Evolutionary conservation across 2,113 vertebrate species (phyloP), one percentile per base, ranked within the genome.

Genomic region (Ochotona princeps): DNA sequence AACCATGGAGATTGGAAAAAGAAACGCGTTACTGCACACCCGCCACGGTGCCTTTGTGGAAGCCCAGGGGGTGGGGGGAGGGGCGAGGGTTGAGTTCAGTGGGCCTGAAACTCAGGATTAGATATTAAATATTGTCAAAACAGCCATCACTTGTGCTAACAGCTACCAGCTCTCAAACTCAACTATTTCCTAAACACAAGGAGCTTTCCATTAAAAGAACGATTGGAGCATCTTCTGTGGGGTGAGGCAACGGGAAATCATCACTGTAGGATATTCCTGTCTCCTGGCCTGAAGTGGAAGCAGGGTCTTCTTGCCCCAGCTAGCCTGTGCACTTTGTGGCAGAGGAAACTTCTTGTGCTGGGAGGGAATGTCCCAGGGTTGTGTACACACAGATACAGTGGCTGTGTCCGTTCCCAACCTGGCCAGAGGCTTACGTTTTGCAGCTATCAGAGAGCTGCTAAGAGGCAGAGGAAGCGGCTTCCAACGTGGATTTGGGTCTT

Each of bases 281-380:
- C 44, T 67, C 54, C 82, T 63, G 87, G 85, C 63, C 51, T 0
- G 0, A 28, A 72, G 78, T 20, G 51, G 73, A 91, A 51, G 57
- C 49, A 63, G 49, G 57, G 3, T 18, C 20, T 91, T 79, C 85
- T 60, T 7, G 21, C 25, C 12, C 88, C 79, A 47, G 21, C 23
- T 32, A 38, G 61, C 8, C 25, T 0, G 32, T 30, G 18, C 32
- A 66, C 35, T 75, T 90, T 10, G 2, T 87, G 72, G 73, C 93
- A 85, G 23, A 74, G 61, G 63, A 90, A 82, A 23, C 20, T 87
- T 79, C 78, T 96, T 7, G 7, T 11, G 47, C 57, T 25, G 11
- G 70, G 84, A 92, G 89, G 92, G 96, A 96, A 80, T 88, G 96
- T 87, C 91, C 78, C 90, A 85, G 94, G 87, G 81, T 94, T 91